Percentiles rank a stretch among this genome's conserved stretches.
phyloP scores from a whole-genome alignment of 2,113 vertebrate genomes.

The Neomonachus schauinslandi region DNA sequence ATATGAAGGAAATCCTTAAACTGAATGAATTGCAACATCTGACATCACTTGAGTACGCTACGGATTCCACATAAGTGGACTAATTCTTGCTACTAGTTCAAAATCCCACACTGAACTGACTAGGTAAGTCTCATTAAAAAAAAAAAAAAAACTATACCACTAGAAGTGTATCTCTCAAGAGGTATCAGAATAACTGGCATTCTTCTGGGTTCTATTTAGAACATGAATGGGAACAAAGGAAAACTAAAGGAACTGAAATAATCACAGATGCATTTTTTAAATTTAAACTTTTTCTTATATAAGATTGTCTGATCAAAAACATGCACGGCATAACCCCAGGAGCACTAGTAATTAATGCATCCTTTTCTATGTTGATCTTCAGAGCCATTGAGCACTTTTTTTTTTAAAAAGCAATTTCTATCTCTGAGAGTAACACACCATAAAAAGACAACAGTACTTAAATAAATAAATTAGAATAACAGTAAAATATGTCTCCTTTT shows the following conservation, averaged over 20 bases:
- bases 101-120: not conserved
- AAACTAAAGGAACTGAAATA: not conserved
- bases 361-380: not conserved
- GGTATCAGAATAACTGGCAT: not conserved
- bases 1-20: not conserved
- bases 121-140: not conserved
- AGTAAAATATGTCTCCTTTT: constrained; percentile 10
- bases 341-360: constrained; percentile 37
- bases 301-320: not conserved
- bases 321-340: not conserved
- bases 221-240: not conserved
- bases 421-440: not conserved
- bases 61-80: not conserved
- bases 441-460: not conserved
- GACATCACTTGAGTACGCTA: not conserved
- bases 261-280: not conserved
- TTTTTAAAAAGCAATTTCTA: constrained; percentile 12
- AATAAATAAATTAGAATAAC: not conserved
- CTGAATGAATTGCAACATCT: not conserved
- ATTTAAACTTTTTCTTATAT: not conserved
- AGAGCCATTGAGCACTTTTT: not conserved
- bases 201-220: not conserved
- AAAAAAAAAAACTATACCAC: not conserved
- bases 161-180: not conserved
- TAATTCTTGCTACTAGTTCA: not conserved